Percentiles rank a stretch among this genome's conserved stretches.
These are phyloP conservation scores for Monomorium pharaonis DNA, from an alignment of 1,140 invertebrate species.

Conservation along the genomic window DNA sequence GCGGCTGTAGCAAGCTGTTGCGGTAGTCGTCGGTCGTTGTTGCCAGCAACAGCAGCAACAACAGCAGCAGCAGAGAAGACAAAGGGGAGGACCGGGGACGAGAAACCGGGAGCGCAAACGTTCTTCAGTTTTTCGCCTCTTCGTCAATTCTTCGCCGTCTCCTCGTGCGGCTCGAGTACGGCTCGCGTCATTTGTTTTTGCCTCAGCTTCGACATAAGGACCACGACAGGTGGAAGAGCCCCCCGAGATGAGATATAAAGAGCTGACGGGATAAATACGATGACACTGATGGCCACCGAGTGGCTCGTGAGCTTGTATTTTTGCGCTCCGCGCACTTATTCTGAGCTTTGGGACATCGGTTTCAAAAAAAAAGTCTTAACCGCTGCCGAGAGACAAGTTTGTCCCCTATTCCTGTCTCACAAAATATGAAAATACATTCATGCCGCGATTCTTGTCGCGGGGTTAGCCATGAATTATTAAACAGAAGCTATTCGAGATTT, in stretches of 20 bases:
- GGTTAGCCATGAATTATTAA: constrained; percentile 51
- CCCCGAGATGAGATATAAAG: background rate
- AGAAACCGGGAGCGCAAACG: constrained; percentile 32
- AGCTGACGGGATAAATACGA: background rate
- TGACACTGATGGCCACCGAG: background rate
- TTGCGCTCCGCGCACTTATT: background rate
- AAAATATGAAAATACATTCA: constrained; percentile 47
- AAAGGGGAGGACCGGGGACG: constrained; percentile 2
- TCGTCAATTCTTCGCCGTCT: background rate
- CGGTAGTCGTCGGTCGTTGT: constrained; percentile 27
- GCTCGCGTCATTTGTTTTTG: constrained; percentile 39
- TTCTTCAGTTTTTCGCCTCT: constrained; percentile 33
- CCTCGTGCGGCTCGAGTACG: constrained; percentile 23
- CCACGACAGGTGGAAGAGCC: constrained; percentile 7
- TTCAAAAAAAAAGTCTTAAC: background rate
- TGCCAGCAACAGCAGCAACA: constrained; percentile 10
- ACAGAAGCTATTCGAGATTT: constrained; percentile 4
- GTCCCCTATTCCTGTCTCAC: background rate
- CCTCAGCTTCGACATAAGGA: background rate
- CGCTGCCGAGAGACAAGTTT: background rate
- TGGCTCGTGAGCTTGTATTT: background rate
- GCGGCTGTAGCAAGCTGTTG: constrained; percentile 42
- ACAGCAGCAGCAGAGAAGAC: constrained; percentile 1
- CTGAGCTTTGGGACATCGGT: background rate
- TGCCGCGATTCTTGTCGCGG: constrained; percentile 19